Evolutionary conservation across 2,113 vertebrate genomes (phyloP), one percentile per base, ranked within the genome.

Genomic region (Eurystomus gularis): DNA sequence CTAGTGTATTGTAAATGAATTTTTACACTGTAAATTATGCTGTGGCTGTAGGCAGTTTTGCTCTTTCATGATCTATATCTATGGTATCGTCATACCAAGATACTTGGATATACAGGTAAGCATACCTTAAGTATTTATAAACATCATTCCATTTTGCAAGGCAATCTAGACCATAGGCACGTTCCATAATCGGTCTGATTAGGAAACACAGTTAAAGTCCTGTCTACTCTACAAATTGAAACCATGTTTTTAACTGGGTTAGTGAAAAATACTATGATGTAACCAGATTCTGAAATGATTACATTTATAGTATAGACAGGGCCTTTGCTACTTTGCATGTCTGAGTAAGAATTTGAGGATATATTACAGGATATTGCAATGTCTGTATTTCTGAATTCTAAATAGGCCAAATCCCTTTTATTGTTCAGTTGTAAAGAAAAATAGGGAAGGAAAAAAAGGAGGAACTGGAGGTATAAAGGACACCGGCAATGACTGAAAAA

Each of bases 321-420:
- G 77, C 19, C 77, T 92, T 65, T 86, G 51, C 80, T 95, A 40
- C 57, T 94, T 90, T 91, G 70, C 93, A 94, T 87, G 93, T 92
- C 93, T 92, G 91, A 96, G 70, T 91, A 94, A 95, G 87, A 91
- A 93, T 93, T 42, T 62, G 61, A 71, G 81, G 96, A 96, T 95
- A 82, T 89, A 83, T 83, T 85, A 93, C 95, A 97, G 96, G 96
- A 97, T 96, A 96, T 93, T 95, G 90, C 92, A 88, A 31, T 68
- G 86, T 96, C 90, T 95, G 90, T 96, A 80, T 33, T 95, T 91
- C 79, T 90, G 96, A 85, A 96, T 95, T 81, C 73, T 92, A 76
- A 96, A 87, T 18, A 82, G 86, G 75, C 85, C 82, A 95, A 94
- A 94, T 61, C 42, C 25, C 48, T 88, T 78, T 73, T 88, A 84